Conservation (phyloP, 2,113 vertebrate species). For the Hylia prasina region DNA sequence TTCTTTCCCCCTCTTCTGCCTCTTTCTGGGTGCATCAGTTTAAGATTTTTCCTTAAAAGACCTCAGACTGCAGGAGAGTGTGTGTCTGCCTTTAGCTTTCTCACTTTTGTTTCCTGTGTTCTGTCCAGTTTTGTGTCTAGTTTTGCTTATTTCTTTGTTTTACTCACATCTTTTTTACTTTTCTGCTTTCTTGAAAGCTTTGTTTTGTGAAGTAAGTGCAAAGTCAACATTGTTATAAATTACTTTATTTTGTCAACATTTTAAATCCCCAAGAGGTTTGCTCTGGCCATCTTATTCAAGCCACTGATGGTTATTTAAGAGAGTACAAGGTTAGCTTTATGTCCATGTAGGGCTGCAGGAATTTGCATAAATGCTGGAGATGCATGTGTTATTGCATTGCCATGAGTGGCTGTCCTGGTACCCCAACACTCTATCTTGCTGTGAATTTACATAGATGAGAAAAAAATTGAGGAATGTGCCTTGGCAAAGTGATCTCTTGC, state of each 20-base stretch:
- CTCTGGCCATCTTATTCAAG: not conserved
- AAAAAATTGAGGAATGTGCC: not conserved
- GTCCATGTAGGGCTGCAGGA: not conserved
- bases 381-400: not conserved
- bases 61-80: not conserved
- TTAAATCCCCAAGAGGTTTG: not conserved
- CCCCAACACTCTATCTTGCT: not conserved
- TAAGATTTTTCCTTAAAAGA: not conserved
- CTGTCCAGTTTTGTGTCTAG: not conserved
- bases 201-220: not conserved
- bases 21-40: not conserved
- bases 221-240: not conserved
- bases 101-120: not conserved
- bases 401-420: not conserved
- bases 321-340: not conserved
- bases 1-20: not conserved
- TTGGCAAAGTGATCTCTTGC: not conserved
- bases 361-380: not conserved
- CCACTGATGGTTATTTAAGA: not conserved
- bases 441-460: not conserved
- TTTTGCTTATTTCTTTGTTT: not conserved
- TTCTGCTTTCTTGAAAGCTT: not conserved
- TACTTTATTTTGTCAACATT: not conserved
- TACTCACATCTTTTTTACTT: not conserved
- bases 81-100: not conserved